Conservation (phyloP, 2,888 invertebrate genomes). For the Flexamia atlantica region DNA sequence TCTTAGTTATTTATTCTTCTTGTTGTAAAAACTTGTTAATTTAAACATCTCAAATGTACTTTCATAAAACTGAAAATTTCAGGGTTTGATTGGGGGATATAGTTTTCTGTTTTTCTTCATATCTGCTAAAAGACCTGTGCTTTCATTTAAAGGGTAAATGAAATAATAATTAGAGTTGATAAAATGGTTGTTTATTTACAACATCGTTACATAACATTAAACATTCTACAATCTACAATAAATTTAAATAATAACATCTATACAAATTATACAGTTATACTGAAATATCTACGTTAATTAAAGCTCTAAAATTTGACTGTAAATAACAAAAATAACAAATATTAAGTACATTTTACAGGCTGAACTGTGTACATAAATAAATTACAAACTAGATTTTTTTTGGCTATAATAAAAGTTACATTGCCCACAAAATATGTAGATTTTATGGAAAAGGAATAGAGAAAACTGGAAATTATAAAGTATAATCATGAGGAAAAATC, state of each 20-base stretch:
- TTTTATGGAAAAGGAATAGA: no score
- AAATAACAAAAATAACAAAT: constrained; percentile 34
- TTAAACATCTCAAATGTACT: no score
- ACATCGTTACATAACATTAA: constrained; percentile 24
- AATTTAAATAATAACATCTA: constrained; percentile 46
- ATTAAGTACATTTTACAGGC: background rate
- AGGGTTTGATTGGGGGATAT: no score
- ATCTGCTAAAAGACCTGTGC: no score
- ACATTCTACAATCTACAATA: constrained; percentile 39
- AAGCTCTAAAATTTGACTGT: constrained; percentile 50
- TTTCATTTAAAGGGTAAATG: no score
- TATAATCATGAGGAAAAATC: no score
- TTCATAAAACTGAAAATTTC: no score
- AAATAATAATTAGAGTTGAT: constrained; percentile 7
- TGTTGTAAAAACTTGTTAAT: no score
- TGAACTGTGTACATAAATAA: background rate
- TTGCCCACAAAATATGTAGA: background rate
- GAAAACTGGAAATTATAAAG: no score
- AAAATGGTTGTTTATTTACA: constrained; percentile 49
- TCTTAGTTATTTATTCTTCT: no score
- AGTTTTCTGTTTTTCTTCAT: no score
- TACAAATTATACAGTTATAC: constrained; percentile 41
- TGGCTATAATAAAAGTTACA: background rate
- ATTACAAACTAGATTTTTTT: background rate
- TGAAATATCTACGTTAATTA: constrained; percentile 38